Evolutionary conservation across 1,140 invertebrate species (phyloP), one percentile per base, ranked within the genome.

Genomic region (Samia ricini): DNA sequence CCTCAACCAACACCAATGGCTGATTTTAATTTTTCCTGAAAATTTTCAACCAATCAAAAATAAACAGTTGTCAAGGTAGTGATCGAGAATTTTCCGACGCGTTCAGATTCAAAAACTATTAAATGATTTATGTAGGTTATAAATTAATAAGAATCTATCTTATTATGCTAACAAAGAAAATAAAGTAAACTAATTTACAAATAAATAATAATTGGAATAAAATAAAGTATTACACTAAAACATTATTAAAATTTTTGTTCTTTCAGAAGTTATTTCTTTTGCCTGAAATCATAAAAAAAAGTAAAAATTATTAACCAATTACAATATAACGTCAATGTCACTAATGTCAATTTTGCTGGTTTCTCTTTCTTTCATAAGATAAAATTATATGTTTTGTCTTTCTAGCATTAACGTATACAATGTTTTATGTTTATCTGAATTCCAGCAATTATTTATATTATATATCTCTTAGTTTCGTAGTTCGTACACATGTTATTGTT

Each of bases 11-110:
- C 21, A 52, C 56, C 21, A 15, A 8, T 10, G 63, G 60, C 56
- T 74, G 68, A 70, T 66, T 71, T 65, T 65, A 29, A 56, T 68
- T 76, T 71, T 71, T 72, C 56, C 58, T 69, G 54, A 74, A 74
- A 78, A 77, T 64, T 73, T 74, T 71, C 66, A 70, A 66, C 86
- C 86, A 88, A 89, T 89, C 67, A 77, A 63, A 78, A 79, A 74
- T 72, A 78, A 88, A 89, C 85, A 88, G 74, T 80, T 89, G 85
- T 85, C 84, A 68, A 64, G 60, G 70, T 51, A 63, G 68, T 58
- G 64, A 68, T 74, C 69, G 65, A 74, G 68, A 74, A 72, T 70
- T 77, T 77, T 72, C 69, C 56, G 72, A 59, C 24, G 69, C 74
- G 64, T 76, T 76, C 65, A 71, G 33, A 42, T 8, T 42, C 0